Base-by-base conservation (phyloP, 2,888 invertebrate species). In the Gryllus longicercus region DNA sequence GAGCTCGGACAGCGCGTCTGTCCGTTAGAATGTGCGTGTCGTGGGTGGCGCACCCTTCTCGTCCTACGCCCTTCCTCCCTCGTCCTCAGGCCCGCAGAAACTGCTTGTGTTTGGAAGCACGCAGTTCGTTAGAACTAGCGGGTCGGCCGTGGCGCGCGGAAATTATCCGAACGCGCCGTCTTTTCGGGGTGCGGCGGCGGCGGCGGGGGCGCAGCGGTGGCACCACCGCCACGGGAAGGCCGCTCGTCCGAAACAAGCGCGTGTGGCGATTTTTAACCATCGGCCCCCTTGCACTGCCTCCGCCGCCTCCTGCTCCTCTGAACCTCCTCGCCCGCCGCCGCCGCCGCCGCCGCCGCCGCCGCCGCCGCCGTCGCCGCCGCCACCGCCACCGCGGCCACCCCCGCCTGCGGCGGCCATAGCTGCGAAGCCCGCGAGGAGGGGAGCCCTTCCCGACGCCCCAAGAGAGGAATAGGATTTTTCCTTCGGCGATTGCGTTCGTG, bases 191-290 rank as follows among this genome's bases (percentile, higher is more conserved):
- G 38, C 38, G 38, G 38, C 38, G 38, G 38, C 38, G 8, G 38
- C 38, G 38, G 38, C 38, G 38, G 38, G 38, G 38, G 38, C 38
- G 38, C 38, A 38, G 38, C 38, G 38, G 38, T 38, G 38, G 38
- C 38, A 38, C 38, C 38, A 5, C 38, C 38, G 38, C 38, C 38
- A 38, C 38, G 38, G 38, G 38, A 38, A 63, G 16, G 63, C n/a
- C 63, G 63, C 63, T n/a, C 63, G 63, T n/a, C 63, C 63, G 63
- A n/a, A 63, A 63, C 63, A 63, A 63, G 63, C 14, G 63, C 63
- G 63, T 63, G 63, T n/a, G 63, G 63, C 63, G 63, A 63, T 63
- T 63, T 63, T 63, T 63, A 63, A 63, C 63, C 63, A 63, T 63
- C 63, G 63, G 14, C 63, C 63, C 14, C 63, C 63, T 16, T n/a